A percentile compares a stretch with the other conserved stretches of the same genome.
Conservation (phyloP, 2,113 vertebrate genomes). For the Pseudolaguvia tuberculata region DNA sequence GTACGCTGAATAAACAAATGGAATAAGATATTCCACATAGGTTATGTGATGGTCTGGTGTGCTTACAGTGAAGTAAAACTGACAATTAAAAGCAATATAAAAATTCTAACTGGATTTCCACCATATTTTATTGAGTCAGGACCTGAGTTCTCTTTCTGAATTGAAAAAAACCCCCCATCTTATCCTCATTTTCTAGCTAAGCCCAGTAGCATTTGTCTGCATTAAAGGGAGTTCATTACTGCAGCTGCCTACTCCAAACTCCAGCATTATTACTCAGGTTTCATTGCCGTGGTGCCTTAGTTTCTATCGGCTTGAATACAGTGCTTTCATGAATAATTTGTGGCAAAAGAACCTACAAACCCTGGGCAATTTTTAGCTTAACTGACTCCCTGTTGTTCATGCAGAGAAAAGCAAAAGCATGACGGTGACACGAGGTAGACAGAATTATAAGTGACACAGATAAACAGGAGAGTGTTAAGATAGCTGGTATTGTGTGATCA, state of each 20-base stretch:
- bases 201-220: constrained; percentile 10
- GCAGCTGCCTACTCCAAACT: constrained; percentile 36
- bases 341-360: background rate
- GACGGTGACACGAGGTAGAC: background rate
- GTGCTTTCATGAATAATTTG: constrained; percentile 32
- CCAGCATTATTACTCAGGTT: constrained; percentile 18
- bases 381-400: background rate
- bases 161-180: background rate
- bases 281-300: constrained; percentile 13
- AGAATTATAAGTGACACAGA: constrained; percentile 8
- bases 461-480: background rate
- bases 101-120: background rate
- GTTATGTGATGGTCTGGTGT: background rate
- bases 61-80: background rate
- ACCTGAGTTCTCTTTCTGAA: background rate
- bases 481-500: background rate
- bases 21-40: background rate
- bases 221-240: constrained; percentile 32
- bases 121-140: background rate
- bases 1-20: background rate
- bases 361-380: background rate
- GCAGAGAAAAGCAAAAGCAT: background rate
- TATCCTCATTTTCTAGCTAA: background rate
- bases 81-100: background rate
- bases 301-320: background rate